Evolutionary conservation across 2,888 invertebrate species (phyloP), one percentile per base, ranked within the genome.

Genomic region (Apamea crenata): DNA sequence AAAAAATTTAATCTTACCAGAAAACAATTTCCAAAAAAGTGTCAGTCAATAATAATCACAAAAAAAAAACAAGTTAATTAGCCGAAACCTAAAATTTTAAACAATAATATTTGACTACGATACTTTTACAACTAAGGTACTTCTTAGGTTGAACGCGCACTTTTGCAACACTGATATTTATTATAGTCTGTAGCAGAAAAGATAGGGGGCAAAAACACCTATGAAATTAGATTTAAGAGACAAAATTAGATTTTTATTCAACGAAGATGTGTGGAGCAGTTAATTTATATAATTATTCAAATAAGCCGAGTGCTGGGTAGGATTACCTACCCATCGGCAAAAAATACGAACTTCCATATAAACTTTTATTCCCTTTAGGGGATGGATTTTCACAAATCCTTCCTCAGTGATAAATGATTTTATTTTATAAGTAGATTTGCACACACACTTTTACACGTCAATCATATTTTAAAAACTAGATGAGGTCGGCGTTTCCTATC

Each of bases 21-120:
- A 78, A 72, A 67, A 65, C 56, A 66, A 68, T 63, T 21, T 47
- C 6, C 7, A 40, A 40, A 72, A 61, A 53, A 50, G 1, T 32
- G 44, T 83, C 82, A 81, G 85, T 88, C 81, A 77, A 74, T 70
- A 77, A 79, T 78, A 73, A 85, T 77, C 53, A 78, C 66, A 77
- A 76, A 81, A 74, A 79, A n/a, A 16, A 70, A 81, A 50, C 40
- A 53, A 59, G 6, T 75, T 66, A 65, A 59, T 63, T 73, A 36
- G 29, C 25, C 59, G n/a, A 74, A 72, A 74, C 21, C 6, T 44
- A 70, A 29, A 40, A 63, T 70, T 72, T 59, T 47, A 50, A 66
- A 63, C 44, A 70, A 77, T 61, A 25, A 25, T 71, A 65, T 67
- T 77, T 32, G 14, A 65, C 67, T 78, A 84, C n/a, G 25, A 78